These are phyloP conservation scores for Lamellibrachia luymesi DNA, from an alignment of 1,140 invertebrate genomes.

Conservation along the genomic window DNA sequence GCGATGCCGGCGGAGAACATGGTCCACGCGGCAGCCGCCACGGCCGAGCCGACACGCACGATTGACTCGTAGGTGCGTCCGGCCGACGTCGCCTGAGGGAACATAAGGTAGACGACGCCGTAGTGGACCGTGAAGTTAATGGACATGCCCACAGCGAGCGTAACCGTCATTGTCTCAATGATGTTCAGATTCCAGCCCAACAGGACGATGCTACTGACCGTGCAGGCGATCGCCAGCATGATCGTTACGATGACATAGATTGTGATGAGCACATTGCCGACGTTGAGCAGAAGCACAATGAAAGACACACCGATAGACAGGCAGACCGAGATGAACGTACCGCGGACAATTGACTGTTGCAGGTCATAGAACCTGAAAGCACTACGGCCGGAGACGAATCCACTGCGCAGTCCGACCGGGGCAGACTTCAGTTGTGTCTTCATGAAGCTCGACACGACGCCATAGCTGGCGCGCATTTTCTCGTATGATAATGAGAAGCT, in stretches of 20 bases:
- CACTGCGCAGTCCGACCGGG: background rate
- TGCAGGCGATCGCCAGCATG: constrained; percentile 79
- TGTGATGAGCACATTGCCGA: constrained; percentile 80
- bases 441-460: constrained; percentile 61
- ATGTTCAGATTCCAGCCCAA: constrained; percentile 95
- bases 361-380: constrained; percentile 73
- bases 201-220: constrained; percentile 79
- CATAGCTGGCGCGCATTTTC: constrained; percentile 78
- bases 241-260: constrained; percentile 87
- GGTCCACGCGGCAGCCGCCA: constrained; percentile 88
- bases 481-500: constrained; percentile 77
- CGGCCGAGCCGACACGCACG: constrained; percentile 79
- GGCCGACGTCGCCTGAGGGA: constrained; percentile 45
- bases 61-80: constrained; percentile 60
- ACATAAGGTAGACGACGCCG: constrained; percentile 76
- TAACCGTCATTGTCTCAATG: constrained; percentile 90
- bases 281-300: constrained; percentile 77
- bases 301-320: constrained; percentile 79
- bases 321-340: constrained; percentile 76
- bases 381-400: background rate
- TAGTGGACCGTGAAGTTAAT: constrained; percentile 96
- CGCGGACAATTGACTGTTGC: constrained; percentile 78
- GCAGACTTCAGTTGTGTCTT: background rate
- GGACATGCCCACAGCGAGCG: constrained; percentile 91
- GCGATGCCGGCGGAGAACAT: constrained; percentile 85